Base-by-base conservation (phyloP, 2,797 vertebrate species). In the Sebastes flavidus region DNA sequence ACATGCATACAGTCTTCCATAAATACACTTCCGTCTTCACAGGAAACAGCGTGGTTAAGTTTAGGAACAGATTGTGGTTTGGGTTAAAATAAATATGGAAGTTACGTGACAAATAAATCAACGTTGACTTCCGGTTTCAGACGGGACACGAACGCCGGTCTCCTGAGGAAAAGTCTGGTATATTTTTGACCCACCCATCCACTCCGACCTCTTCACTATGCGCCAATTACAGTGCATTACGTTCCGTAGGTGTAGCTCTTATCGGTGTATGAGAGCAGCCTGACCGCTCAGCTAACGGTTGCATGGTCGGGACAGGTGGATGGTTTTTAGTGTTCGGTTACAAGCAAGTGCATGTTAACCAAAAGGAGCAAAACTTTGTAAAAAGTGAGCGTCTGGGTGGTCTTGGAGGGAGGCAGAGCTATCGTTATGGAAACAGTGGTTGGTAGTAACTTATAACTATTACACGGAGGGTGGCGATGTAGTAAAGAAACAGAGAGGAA, bases 321-420 rank as follows among this genome's bases (percentile, higher is more conserved):
- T 4, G 46, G 46, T 13, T 70, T 56, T 62, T 16, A 32, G 27
- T 14, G 42, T 32, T 75, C 32, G 5, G 18, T 54, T 65, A 25
- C 6, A 16, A 38, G 16, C 4, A 16, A 13, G 25, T 59, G 14
- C 14, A 29, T 29, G 32, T 38, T 58, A 20, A 71, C 34, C 5
- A 24, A 52, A 42, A 22, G 18, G 29, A 59, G 3, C 27, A 6
- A 24, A 56, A 11, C 42, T 24, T 67, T 12, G 12, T 49, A 30
- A 8, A n/a, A 22, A 30, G 18, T 14, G 12, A 34, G 4, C 30
- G 52, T 54, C 30, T 82, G 91, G 91, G 93, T 92, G 92, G 92
- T 93, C 93, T 60, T 20, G 59, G 24, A 81, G 67, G 75, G 18
- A 46, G 81, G 72, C 18, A 0, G 54, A 59, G 46, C 76, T 13